These are phyloP conservation scores for Anthoptus insignis DNA, from an alignment of 2,888 invertebrate species.

Conservation along the genomic window DNA sequence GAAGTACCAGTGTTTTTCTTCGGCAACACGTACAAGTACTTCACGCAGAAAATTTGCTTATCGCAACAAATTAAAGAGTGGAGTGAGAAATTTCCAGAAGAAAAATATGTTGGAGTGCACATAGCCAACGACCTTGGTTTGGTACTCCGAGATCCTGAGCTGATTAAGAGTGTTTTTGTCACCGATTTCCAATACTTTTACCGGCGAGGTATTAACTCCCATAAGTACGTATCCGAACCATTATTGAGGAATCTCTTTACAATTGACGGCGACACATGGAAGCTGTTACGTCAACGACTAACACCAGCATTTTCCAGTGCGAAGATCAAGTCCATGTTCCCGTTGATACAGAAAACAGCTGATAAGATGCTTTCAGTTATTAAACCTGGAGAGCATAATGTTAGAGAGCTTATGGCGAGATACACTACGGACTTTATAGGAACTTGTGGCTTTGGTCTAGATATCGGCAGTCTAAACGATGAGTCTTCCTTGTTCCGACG, in stretches of 20 bases:
- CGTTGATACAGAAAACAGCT: slow-evolving; percentile 65
- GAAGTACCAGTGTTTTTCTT: slow-evolving; percentile 63
- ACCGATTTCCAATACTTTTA: slow-evolving; percentile 66
- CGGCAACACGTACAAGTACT: slow-evolving; percentile 61
- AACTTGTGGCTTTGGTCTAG: too few species aligned
- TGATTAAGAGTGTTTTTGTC: slow-evolving; percentile 61
- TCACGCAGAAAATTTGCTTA: too few species aligned
- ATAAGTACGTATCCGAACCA: slow-evolving; percentile 60
- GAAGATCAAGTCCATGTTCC: slow-evolving; percentile 71
- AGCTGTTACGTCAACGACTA: slow-evolving; percentile 64
- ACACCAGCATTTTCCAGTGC: too few species aligned
- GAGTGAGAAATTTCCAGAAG: slow-evolving; percentile 65
- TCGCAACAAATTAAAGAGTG: slow-evolving; percentile 58
- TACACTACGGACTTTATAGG: too few species aligned
- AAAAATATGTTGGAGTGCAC: slow-evolving; percentile 65
- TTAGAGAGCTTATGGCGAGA: too few species aligned
- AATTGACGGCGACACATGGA: slow-evolving; percentile 68
- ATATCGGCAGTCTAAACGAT: slow-evolving; percentile 64
- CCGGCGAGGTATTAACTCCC: slow-evolving; percentile 59
- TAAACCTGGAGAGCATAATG: slow-evolving; percentile 56
- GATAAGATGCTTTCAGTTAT: slow-evolving; percentile 56
- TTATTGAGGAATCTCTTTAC: slow-evolving; percentile 65
- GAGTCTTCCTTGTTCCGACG: slow-evolving; percentile 50
- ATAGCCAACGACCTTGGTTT: slow-evolving; percentile 60
- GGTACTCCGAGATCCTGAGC: slow-evolving; percentile 65